Base-by-base conservation (phyloP, 53 echinoderm and acorn worm genomes). In the Temnopleurus reevesii region DNA sequence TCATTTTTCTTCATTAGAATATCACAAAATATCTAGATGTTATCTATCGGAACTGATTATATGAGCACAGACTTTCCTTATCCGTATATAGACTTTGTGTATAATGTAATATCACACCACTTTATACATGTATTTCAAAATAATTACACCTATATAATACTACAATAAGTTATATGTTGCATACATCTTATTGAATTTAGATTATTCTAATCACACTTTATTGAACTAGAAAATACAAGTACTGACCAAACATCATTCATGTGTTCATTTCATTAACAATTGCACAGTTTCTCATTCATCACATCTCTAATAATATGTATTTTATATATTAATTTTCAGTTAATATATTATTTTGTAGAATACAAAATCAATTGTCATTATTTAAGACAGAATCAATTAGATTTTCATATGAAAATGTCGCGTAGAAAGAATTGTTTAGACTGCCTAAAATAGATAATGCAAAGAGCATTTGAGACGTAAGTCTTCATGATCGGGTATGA, bases 171-270 rank as follows among this genome's bases (percentile, higher is more conserved):
- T 38, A 71, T 41, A 71, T 31, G 71, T 71, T 71, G 71, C 71
- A 71, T 71, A 71, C 71, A 71, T 71, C 33, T 63, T 63, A 63
- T 63, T 63, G 33, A 33, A 63, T n/a, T 23, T 38, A 38, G 41
- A 41, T 71, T 41, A 71, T 71, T 71, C 71, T 71, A 71, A 71
- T 71, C 38, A 71, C 71, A 38, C 71, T 43, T 63, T 71, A 71
- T 71, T 41, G 41, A 71, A 71, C 71, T 23, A 71, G 21, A 71
- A 71, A 71, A 71, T 71, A 71, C 71, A 71, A 71, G 71, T 71
- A 71, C 71, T 71, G 71, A 71, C 71, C 2, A 71, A 38, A 38
- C n/a, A 71, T 41, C 71, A 71, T 71, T 71, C 71, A 38, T 71
- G 71, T 71, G 38, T 71, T 71, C 71, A 71, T 71, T 71, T 41